phyloP scores from a whole-genome alignment of 1,140 invertebrate genomes.

The Heliothis virescens region DNA sequence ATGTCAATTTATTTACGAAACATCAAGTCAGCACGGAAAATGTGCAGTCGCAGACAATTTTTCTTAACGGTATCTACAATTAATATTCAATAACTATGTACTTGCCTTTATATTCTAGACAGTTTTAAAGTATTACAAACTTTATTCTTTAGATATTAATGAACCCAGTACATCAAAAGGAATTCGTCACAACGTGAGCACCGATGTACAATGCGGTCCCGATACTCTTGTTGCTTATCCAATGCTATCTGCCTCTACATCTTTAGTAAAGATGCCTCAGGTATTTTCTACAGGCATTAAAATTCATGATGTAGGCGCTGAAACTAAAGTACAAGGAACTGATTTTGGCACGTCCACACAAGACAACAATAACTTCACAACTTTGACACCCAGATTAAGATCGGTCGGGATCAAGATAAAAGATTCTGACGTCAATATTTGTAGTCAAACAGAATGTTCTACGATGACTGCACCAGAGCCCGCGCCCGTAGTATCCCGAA shows the following conservation, averaged over 20 bases:
- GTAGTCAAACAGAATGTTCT: conserved; percentile 50
- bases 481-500: background rate
- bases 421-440: conserved; percentile 66
- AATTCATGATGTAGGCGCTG: conserved; percentile 60
- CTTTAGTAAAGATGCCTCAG: conserved; percentile 61
- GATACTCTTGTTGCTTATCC: conserved; percentile 57
- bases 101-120: background rate
- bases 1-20: conserved; percentile 57
- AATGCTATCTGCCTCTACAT: conserved; percentile 62
- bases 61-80: conserved; percentile 70
- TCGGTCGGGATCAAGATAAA: conserved; percentile 70
- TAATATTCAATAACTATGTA: conserved; percentile 7
- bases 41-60: conserved; percentile 67
- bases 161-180: conserved; percentile 82
- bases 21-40: conserved; percentile 55
- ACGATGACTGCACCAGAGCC: conserved; percentile 53
- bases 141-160: conserved; percentile 73
- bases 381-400: conserved; percentile 49
- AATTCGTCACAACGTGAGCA: conserved; percentile 65
- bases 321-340: conserved; percentile 53
- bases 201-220: conserved; percentile 80
- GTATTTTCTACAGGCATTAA: conserved; percentile 62
- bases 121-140: background rate
- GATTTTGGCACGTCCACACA: conserved; percentile 65
- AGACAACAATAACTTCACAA: conserved; percentile 44